phyloP scores from a whole-genome alignment of 2,113 vertebrate species.

The Tylochromis polylepis region DNA sequence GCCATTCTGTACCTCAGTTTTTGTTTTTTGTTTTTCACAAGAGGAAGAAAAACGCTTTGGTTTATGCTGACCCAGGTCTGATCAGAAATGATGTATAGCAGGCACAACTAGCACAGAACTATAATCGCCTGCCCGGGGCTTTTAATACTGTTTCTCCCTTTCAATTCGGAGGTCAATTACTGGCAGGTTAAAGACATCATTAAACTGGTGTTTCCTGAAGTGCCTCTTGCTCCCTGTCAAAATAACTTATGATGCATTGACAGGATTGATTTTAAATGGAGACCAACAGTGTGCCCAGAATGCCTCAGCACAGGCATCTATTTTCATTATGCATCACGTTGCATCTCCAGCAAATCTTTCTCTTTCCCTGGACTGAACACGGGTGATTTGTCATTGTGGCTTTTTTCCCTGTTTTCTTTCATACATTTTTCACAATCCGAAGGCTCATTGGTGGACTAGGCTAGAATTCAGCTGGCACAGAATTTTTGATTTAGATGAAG shows the following conservation, averaged over 20 bases:
- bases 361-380: conserved; percentile 45
- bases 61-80: conserved; percentile 70
- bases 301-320: conserved; percentile 49
- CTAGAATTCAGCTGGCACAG: conserved; percentile 50
- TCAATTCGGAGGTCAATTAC: conserved; percentile 71
- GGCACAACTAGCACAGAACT: conserved; percentile 49
- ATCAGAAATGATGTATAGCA: conserved; percentile 73
- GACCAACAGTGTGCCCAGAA: conserved; percentile 58
- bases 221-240: conserved; percentile 70
- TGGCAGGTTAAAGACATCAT: conserved; percentile 73
- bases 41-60: conserved; percentile 40
- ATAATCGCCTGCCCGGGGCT: conserved; percentile 63
- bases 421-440: conserved; percentile 50
- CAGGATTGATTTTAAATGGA: conserved; percentile 70
- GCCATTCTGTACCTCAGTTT: conserved; percentile 14
- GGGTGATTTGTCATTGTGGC: conserved; percentile 62
- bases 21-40: background rate
- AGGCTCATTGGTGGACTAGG: conserved; percentile 51
- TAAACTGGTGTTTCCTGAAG: conserved; percentile 71
- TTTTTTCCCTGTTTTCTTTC: conserved; percentile 49
- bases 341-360: conserved; percentile 60
- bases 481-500: conserved; percentile 54
- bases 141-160: conserved; percentile 64
- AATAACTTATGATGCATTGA: conserved; percentile 72
- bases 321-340: conserved; percentile 65